Base-by-base conservation (phyloP, 2,797 vertebrate species). In the Bufotes viridis region DNA sequence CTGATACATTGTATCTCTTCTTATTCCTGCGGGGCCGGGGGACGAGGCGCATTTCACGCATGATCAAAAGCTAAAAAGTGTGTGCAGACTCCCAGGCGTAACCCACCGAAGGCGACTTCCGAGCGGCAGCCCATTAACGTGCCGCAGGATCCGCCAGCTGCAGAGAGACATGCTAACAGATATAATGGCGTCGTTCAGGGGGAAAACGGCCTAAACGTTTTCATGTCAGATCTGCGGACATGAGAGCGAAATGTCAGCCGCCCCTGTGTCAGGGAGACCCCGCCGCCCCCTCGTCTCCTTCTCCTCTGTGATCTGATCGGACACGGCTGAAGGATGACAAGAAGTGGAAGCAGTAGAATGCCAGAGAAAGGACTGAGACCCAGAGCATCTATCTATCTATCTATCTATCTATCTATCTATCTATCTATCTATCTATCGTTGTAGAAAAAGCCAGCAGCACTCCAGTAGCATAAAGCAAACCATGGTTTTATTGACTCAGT, bases 1-100 rank as follows among this genome's bases (percentile, higher is more conserved):
- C 79, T 70, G 88, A 78, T 61, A 51, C 79, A 55, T 70, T 70
- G 61, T 55, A 42, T 70, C 63, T 57, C 58, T 63, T 78, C 61
- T 60, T 60, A 67, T 82, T 76, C 88, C 88, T 81, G 57, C 9
- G 80, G 84, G 84, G 51, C 51, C 11, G 7, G 34, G 70, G 49
- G 58, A 67, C 7, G 10, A 65, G 80, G 84, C 63, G 22, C 51
- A 87, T 89, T 89, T 82, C 81, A 89, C 80, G 88, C 88, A 86
- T 86, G 84, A 78, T 58, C 80, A 78, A 72, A 78, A 70, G 80
- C 88, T 89, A 89, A 89, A 89, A 86, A 78, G 72, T 82, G 58
- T 72, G 63, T 72, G 42, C 53, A 14, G 51, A 26, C 65, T 84
- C 60, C 82, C 81, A 69, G 81, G 61, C 63, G 53, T 78, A 60